Evolutionary conservation across 2,797 vertebrate genomes (phyloP).

Genomic region (Sebastes reedi): DNA sequence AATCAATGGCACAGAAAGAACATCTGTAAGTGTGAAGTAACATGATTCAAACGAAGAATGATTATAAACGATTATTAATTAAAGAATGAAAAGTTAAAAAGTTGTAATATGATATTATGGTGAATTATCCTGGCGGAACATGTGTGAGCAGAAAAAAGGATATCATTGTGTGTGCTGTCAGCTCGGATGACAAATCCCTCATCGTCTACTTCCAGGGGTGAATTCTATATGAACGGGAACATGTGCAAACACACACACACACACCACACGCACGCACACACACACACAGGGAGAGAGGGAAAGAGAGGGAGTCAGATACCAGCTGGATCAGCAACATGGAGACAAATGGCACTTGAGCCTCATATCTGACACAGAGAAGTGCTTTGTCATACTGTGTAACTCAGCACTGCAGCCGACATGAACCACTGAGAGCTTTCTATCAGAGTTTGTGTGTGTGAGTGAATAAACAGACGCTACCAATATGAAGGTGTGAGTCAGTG

Average conservation of each 20-base stretch:
- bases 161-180: constrained; percentile 86
- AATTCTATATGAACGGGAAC: constrained; percentile 77
- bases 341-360: constrained; percentile 24
- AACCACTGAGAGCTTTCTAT: neutral
- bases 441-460: neutral
- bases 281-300: neutral
- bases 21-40: neutral
- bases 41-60: neutral
- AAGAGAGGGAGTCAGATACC: constrained; percentile 10
- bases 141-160: constrained; percentile 78
- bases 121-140: neutral
- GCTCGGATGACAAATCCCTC: constrained; percentile 94
- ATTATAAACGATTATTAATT: neutral
- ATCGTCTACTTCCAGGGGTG: constrained; percentile 91
- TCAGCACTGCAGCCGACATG: neutral
- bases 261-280: constrained; percentile 4
- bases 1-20: neutral
- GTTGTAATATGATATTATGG: neutral
- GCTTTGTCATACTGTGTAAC: constrained; percentile 18
- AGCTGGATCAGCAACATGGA: constrained; percentile 34
- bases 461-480: neutral
- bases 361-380: constrained; percentile 7
- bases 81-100: neutral
- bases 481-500: neutral
- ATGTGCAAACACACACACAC: neutral